Conservation (phyloP, 2,113 vertebrate genomes). For the Thalassoma bifasciatum region DNA sequence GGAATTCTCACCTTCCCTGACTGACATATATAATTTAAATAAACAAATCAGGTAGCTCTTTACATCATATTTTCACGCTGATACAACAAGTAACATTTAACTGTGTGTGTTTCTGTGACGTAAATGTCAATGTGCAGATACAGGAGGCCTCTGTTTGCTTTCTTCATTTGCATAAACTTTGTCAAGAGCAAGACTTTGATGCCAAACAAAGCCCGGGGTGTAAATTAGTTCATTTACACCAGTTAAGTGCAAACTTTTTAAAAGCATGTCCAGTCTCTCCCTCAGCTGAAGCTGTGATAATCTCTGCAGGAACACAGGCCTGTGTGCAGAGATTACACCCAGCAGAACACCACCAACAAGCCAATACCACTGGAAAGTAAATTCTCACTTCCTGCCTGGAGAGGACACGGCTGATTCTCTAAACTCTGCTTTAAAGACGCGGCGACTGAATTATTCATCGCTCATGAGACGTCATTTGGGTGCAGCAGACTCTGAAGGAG, state of each 20-base stretch:
- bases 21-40: too few relatives aligned
- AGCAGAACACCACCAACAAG: neutral
- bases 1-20: too few relatives aligned
- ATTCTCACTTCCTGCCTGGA: neutral
- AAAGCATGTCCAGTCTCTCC: slow-evolving; percentile 7
- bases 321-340: slow-evolving; percentile 24
- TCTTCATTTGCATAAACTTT: neutral
- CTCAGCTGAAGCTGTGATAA: too few relatives aligned
- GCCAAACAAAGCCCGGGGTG: slow-evolving; percentile 30
- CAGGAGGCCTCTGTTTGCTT: too few relatives aligned
- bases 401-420: slow-evolving; percentile 11
- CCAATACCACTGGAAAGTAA: too few relatives aligned
- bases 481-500: slow-evolving; percentile 26
- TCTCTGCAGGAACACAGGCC: too few relatives aligned
- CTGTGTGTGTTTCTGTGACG: too few relatives aligned
- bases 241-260: slow-evolving; percentile 61
- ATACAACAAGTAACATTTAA: too few relatives aligned
- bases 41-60: too few relatives aligned
- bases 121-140: too few relatives aligned
- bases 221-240: slow-evolving; percentile 49
- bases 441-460: slow-evolving; percentile 45
- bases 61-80: too few relatives aligned
- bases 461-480: slow-evolving; percentile 16
- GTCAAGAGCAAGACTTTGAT: neutral
- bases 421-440: neutral